Percentiles rank a stretch among this genome's conserved stretches.
Evolutionary conservation across 2,888 invertebrate species (phyloP).

Genomic region (Leucozona laternaria): DNA sequence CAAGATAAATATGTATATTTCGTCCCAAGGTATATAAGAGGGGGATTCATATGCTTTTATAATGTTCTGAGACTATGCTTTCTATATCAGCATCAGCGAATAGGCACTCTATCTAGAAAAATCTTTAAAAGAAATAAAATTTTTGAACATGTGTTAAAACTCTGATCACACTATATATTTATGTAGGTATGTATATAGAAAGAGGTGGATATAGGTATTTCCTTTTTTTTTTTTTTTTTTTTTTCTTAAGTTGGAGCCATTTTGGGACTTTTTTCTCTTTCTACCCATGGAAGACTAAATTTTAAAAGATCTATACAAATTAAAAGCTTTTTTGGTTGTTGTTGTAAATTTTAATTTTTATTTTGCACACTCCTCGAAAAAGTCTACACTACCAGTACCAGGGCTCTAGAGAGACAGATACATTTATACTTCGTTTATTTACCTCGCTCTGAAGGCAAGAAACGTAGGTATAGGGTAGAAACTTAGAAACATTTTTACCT

Average conservation of each 20-base stretch:
- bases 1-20: slow-evolving; percentile 44
- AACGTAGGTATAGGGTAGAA: slow-evolving; percentile 13
- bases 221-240: too few relatives aligned
- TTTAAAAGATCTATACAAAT: slow-evolving; percentile 25
- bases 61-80: slow-evolving; percentile 30
- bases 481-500: background rate
- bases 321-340: slow-evolving; percentile 29
- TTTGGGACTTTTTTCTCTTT: slow-evolving; percentile 59
- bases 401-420: slow-evolving; percentile 47
- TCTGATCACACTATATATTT: slow-evolving; percentile 48
- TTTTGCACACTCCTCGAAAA: slow-evolving; percentile 69
- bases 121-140: slow-evolving; percentile 29
- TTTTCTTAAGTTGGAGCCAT: slow-evolving; percentile 40
- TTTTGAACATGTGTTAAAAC: slow-evolving; percentile 31
- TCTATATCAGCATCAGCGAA: slow-evolving; percentile 13
- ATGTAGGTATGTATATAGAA: slow-evolving; percentile 12
- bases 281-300: slow-evolving; percentile 37
- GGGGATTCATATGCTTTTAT: slow-evolving; percentile 24
- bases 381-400: background rate
- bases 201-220: slow-evolving; percentile 60
- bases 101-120: slow-evolving; percentile 58
- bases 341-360: slow-evolving; percentile 55
- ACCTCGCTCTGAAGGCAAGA: slow-evolving; percentile 54
- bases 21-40: slow-evolving; percentile 35
- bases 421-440: slow-evolving; percentile 24